phyloP scores from a whole-genome alignment of 2,888 invertebrate species.

The Dolomedes plantarius region DNA sequence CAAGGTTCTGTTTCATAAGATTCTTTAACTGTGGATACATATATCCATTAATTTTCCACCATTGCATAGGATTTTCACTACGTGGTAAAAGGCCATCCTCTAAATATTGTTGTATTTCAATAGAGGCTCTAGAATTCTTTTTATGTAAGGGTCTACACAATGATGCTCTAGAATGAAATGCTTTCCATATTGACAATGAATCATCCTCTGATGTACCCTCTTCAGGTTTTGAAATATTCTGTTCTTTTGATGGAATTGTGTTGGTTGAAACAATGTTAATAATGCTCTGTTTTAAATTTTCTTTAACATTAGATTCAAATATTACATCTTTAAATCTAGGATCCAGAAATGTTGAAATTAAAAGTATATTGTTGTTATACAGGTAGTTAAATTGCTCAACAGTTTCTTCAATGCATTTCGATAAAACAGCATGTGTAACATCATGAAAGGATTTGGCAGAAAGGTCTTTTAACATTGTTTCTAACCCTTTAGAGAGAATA shows the following conservation, averaged over 20 bases:
- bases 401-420: background rate
- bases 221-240: background rate
- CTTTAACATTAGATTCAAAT: background rate
- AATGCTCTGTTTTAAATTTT: background rate
- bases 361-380: background rate
- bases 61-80: slow-evolving; percentile 19
- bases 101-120: slow-evolving; percentile 2
- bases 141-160: background rate
- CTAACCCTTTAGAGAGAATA: slow-evolving; percentile 8
- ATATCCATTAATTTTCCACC: slow-evolving; percentile 21
- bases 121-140: background rate
- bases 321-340: slow-evolving; percentile 24
- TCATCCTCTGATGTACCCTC: background rate
- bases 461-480: background rate
- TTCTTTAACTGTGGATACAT: slow-evolving; percentile 10
- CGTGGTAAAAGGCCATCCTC: background rate
- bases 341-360: background rate
- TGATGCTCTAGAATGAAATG: slow-evolving; percentile 4
- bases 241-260: background rate
- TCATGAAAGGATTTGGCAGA: background rate
- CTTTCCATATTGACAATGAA: background rate
- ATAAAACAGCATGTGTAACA: background rate
- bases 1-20: background rate
- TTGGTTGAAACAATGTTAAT: background rate
- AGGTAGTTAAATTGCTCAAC: background rate